These are phyloP conservation scores for Lota lota DNA, from an alignment of 2,113 vertebrate genomes.

Conservation along the genomic window DNA sequence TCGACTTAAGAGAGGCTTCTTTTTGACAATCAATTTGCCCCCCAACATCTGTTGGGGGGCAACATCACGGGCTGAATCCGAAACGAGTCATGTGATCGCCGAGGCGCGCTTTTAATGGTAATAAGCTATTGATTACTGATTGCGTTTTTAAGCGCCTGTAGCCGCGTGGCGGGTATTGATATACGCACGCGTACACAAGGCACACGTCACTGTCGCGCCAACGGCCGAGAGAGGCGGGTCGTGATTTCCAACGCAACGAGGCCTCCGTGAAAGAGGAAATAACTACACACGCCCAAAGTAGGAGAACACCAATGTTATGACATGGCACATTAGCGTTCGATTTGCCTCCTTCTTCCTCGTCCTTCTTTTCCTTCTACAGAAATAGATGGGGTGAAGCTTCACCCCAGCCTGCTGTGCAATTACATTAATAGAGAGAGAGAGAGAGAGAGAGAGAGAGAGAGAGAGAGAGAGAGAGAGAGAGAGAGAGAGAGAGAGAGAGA, in stretches of 20 bases:
- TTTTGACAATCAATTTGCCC: too few species aligned
- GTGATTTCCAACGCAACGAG: background rate
- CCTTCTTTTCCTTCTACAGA: background rate
- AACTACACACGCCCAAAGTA: slow-evolving; percentile 7
- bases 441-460: too few species aligned
- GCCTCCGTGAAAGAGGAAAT: background rate
- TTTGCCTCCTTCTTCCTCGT: background rate
- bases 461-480: too few species aligned
- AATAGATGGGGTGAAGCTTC: slow-evolving; percentile 23
- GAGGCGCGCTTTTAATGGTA: background rate
- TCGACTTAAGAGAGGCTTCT: too few species aligned
- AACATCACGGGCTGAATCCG: too few species aligned
- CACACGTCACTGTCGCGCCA: background rate
- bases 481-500: too few species aligned
- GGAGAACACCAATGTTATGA: slow-evolving; percentile 18
- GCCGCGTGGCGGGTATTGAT: slow-evolving; percentile 24
- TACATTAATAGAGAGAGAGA: slow-evolving; percentile 29
- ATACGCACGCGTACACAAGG: slow-evolving; percentile 13
- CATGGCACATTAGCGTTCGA: background rate
- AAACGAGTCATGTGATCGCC: background rate
- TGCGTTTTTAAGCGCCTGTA: slow-evolving; percentile 5
- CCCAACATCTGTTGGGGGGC: too few species aligned
- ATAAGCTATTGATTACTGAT: slow-evolving; percentile 21
- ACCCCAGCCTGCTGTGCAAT: slow-evolving; percentile 43
- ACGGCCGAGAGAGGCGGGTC: background rate